These are phyloP conservation scores for Anhinga anhinga DNA, from an alignment of 2,113 vertebrate genomes.

Conservation along the genomic window DNA sequence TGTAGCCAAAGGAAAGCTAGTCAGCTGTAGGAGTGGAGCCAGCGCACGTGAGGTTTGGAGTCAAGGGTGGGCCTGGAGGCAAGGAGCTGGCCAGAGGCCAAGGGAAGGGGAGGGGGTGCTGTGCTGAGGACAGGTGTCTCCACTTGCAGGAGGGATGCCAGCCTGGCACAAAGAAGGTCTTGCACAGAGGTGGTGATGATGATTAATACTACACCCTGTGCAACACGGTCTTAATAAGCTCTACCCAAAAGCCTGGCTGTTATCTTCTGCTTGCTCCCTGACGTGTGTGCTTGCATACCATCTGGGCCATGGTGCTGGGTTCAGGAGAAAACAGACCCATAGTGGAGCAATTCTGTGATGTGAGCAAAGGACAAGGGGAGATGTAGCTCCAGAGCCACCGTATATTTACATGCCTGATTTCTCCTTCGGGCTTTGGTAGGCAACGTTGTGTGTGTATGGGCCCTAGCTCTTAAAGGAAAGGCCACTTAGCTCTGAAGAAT, in stretches of 20 bases:
- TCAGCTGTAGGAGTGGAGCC: background rate
- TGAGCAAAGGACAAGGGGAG: background rate
- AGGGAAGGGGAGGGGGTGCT: background rate
- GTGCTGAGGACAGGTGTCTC: background rate
- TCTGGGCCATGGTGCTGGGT: background rate
- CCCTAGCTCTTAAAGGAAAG: background rate
- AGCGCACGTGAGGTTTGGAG: fast-evolving
- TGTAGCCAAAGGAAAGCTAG: background rate
- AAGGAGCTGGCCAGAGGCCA: background rate
- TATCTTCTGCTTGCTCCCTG: background rate
- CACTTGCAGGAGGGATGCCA: fast-evolving
- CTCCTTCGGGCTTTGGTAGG: background rate
- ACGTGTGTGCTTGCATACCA: fast-evolving
- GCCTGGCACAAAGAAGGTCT: background rate
- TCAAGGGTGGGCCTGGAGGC: background rate
- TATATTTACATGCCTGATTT: background rate
- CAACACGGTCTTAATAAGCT: background rate
- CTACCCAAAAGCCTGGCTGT: background rate
- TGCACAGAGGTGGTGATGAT: background rate
- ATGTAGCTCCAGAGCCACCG: background rate
- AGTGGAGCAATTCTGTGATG: background rate
- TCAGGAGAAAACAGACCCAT: background rate
- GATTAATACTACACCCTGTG: background rate
- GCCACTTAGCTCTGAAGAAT: background rate
- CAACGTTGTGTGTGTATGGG: background rate